These are phyloP conservation scores for Zapornia atra DNA, from an alignment of 2,113 vertebrate genomes.

Conservation along the genomic window DNA sequence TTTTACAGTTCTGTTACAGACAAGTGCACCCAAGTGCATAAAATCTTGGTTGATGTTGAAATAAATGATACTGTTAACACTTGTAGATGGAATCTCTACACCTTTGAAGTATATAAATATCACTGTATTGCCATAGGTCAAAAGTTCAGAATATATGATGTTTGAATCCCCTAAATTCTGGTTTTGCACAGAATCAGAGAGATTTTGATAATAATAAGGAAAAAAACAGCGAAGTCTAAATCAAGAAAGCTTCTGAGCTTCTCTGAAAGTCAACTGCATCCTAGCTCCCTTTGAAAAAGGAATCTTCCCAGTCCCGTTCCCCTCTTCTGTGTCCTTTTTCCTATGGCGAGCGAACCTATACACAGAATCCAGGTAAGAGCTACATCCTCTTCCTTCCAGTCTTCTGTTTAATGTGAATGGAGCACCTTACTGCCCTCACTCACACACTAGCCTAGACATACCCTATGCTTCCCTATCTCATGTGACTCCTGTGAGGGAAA, in stretches of 20 bases:
- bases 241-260: neutral
- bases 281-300: neutral
- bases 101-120: neutral
- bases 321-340: neutral
- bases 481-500: neutral
- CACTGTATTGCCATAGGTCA: accelerated
- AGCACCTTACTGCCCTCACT: neutral
- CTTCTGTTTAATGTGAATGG: neutral
- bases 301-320: neutral
- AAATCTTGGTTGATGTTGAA: neutral
- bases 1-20: neutral
- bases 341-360: neutral
- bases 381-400: neutral
- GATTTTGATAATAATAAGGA: neutral
- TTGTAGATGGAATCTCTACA: neutral
- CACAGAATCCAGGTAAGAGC: neutral
- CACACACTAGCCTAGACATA: neutral
- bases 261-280: neutral
- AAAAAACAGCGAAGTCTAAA: neutral
- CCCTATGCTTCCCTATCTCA: neutral
- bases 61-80: neutral
- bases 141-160: neutral
- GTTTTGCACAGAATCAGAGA: neutral
- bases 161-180: neutral
- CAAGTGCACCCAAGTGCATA: neutral